phyloP scores from a whole-genome alignment of 2,888 invertebrate genomes.

The Agrotis ipsilon region DNA sequence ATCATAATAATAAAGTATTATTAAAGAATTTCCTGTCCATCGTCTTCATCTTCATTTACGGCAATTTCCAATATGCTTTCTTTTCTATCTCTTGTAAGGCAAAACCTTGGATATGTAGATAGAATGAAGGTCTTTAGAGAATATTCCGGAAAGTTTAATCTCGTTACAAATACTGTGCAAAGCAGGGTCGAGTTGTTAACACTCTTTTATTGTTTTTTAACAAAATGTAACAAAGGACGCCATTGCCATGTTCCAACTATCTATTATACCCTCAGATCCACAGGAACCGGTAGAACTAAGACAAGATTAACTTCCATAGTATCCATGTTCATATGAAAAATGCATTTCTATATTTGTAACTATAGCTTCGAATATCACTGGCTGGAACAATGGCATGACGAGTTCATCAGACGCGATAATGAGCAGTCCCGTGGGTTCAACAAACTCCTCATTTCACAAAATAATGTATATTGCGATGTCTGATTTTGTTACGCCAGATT shows the following conservation, averaged over 20 bases:
- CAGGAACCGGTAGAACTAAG: not conserved
- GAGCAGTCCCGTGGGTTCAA: slow-evolving; percentile 89
- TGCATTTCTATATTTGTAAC: slow-evolving; percentile 61
- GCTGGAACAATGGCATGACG: slow-evolving; percentile 85
- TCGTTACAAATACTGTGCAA: not conserved
- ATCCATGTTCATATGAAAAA: slow-evolving; percentile 43
- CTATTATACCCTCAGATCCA: not conserved
- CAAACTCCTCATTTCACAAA: slow-evolving; percentile 87
- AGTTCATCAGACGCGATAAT: slow-evolving; percentile 89
- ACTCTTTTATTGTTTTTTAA: slow-evolving; percentile 3
- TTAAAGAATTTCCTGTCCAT: too few species aligned
- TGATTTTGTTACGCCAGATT: slow-evolving; percentile 78
- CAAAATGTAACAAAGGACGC: slow-evolving; percentile 3
- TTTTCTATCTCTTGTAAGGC: too few species aligned
- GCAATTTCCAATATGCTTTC: too few species aligned
- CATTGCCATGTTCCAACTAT: slow-evolving; percentile 5
- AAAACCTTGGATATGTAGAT: too few species aligned
- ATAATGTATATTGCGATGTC: slow-evolving; percentile 79
- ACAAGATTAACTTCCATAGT: slow-evolving; percentile 5
- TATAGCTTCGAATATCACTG: slow-evolving; percentile 75
- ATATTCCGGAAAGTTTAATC: not conserved
- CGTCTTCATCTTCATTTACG: not conserved
- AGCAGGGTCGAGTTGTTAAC: not conserved
- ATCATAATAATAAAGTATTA: too few species aligned
- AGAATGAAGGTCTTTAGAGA: too few species aligned